A percentile compares a stretch with the other conserved stretches of the same genome.
phyloP scores from a whole-genome alignment of 2,888 invertebrate species.

The Pteria penguin region DNA sequence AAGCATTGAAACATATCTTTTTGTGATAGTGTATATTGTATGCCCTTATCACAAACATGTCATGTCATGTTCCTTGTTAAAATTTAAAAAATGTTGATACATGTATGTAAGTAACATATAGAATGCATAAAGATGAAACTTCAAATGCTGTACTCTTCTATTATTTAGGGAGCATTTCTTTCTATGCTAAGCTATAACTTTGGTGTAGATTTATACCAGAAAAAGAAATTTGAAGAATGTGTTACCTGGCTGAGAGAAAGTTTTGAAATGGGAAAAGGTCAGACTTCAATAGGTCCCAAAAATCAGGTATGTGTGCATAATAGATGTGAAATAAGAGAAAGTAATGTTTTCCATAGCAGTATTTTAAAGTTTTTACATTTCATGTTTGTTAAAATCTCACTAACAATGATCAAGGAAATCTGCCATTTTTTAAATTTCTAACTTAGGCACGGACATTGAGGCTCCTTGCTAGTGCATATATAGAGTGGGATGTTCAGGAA shows the following conservation, averaged over 20 bases:
- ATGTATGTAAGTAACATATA: too few relatives aligned
- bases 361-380: too few relatives aligned
- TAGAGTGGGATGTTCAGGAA: constrained; percentile 65
- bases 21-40: too few relatives aligned
- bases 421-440: too few relatives aligned
- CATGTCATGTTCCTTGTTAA: too few relatives aligned
- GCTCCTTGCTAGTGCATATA: constrained; percentile 73
- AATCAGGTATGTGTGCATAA: constrained; percentile 64
- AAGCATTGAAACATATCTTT: too few relatives aligned
- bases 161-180: constrained; percentile 61
- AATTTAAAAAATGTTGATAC: too few relatives aligned
- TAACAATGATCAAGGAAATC: too few relatives aligned
- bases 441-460: constrained; percentile 75
- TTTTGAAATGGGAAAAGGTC: constrained; percentile 72
- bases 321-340: neutral
- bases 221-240: constrained; percentile 56
- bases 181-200: constrained; percentile 77
- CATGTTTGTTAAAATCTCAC: too few relatives aligned
- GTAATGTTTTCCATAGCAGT: neutral
- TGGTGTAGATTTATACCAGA: constrained; percentile 75
- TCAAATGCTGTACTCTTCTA: neutral
- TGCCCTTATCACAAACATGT: too few relatives aligned
- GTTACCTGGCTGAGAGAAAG: constrained; percentile 73
- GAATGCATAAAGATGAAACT: too few relatives aligned
- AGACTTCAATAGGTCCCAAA: constrained; percentile 53